Conservation (phyloP, 2,797 vertebrate species). For the Delichon dasypus region DNA sequence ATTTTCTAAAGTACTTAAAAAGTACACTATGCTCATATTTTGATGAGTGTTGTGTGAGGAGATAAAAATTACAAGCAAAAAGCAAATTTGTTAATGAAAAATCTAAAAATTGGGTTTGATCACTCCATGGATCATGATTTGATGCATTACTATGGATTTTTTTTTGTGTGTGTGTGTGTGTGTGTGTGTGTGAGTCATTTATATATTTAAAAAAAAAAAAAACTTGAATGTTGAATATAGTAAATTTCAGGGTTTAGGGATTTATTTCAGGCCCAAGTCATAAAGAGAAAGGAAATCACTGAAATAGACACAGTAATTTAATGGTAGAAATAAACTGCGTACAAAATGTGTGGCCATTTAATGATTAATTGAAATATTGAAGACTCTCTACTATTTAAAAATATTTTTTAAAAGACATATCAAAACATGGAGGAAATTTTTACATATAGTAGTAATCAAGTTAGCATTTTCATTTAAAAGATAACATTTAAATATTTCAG, state of each 20-base stretch:
- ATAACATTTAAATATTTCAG: neutral
- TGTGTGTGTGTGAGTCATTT: neutral
- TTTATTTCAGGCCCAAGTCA: neutral
- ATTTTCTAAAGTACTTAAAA: neutral
- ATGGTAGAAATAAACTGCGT: neutral
- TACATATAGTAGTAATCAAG: neutral
- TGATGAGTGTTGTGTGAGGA: neutral
- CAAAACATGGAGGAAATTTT: neutral
- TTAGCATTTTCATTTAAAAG: neutral
- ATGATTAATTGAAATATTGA: neutral
- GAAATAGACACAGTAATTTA: neutral
- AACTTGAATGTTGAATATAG: neutral
- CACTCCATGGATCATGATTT: neutral
- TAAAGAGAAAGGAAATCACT: neutral
- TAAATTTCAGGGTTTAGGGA: neutral
- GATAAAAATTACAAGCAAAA: neutral
- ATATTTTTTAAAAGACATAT: neutral
- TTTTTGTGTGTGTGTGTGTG: no score
- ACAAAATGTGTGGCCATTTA: neutral
- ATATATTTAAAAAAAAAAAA: no score
- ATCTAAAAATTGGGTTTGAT: neutral
- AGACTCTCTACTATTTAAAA: neutral
- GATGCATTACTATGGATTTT: neutral
- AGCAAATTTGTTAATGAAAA: neutral
- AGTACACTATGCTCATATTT: neutral